Conservation (phyloP, 2,113 vertebrate genomes). For the Oreochromis aureus region DNA sequence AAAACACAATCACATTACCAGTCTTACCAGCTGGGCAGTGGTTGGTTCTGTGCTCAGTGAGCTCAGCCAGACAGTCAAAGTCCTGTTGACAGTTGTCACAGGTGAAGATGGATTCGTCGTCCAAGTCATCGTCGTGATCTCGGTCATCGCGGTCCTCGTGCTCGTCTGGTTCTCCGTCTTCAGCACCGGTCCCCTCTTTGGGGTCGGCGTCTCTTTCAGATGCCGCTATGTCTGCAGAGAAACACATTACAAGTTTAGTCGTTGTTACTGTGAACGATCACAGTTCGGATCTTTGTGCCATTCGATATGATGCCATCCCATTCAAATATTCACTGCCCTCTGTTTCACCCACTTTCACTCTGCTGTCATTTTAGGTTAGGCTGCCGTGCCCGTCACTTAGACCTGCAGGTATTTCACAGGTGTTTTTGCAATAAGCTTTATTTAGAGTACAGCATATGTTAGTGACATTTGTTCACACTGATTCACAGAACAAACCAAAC, state of each 20-base stretch:
- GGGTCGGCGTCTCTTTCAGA: conserved; percentile 73
- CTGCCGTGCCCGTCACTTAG: neutral
- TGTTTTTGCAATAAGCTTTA: neutral
- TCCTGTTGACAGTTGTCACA: conserved; percentile 99
- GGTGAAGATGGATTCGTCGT: conserved; percentile 99
- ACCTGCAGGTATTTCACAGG: neutral
- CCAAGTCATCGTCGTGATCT: conserved; percentile 89
- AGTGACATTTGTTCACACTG: neutral
- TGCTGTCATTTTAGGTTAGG: neutral
- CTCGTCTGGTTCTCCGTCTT: conserved; percentile 89
- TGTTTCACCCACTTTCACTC: neutral
- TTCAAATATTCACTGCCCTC: neutral
- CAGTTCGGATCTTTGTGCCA: neutral
- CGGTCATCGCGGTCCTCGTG: conserved; percentile 87
- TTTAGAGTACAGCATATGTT: neutral
- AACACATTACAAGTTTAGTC: neutral
- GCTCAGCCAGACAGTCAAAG: conserved; percentile 96
- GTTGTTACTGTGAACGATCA: neutral
- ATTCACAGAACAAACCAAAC: neutral
- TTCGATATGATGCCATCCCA: neutral
- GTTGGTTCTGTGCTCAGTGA: conserved; percentile 97
- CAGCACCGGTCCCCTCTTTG: conserved; percentile 73
- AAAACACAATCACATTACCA: neutral
- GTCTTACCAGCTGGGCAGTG: conserved; percentile 94
- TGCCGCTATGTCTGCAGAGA: conserved; percentile 49